Percentiles rank a stretch among this genome's conserved stretches.
phyloP scores from a whole-genome alignment of 2,113 vertebrate genomes.

The Zapornia atra region DNA sequence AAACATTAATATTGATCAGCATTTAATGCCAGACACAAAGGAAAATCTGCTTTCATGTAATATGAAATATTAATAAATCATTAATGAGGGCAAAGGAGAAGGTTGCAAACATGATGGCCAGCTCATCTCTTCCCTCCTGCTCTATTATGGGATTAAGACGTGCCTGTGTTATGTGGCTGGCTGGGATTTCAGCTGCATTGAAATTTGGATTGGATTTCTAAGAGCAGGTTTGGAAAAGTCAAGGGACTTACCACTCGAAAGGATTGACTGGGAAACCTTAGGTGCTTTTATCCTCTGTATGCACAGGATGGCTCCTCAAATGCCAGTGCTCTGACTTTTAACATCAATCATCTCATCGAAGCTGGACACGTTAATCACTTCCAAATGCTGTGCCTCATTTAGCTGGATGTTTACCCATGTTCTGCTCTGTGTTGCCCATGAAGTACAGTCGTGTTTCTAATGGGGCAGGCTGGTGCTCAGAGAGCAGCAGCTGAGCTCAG shows the following conservation, averaged over 20 bases:
- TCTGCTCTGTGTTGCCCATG: not conserved
- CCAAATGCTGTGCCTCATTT: not conserved
- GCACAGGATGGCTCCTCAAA: not conserved
- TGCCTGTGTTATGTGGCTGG: not conserved
- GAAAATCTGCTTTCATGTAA: constrained; percentile 17
- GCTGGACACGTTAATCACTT: not conserved
- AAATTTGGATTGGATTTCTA: not conserved
- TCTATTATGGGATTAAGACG: not conserved
- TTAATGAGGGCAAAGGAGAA: constrained; percentile 12
- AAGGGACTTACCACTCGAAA: not conserved
- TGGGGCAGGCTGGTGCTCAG: not conserved
- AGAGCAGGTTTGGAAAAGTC: not conserved
- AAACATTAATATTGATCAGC: constrained; percentile 37
- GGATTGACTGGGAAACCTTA: not conserved
- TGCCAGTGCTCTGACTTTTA: not conserved
- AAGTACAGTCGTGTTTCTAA: not conserved
- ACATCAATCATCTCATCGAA: not conserved
- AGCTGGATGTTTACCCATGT: not conserved
- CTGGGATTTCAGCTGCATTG: not conserved
- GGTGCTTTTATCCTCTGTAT: not conserved
- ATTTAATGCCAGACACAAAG: constrained; percentile 27
- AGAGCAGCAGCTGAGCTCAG: not conserved
- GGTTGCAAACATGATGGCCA: not conserved
- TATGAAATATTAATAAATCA: constrained; percentile 26
- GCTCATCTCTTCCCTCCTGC: not conserved